Percentiles rank a stretch among this genome's conserved stretches.
Conservation (phyloP, 2,113 vertebrate species). For the Henicopernis longicauda region DNA sequence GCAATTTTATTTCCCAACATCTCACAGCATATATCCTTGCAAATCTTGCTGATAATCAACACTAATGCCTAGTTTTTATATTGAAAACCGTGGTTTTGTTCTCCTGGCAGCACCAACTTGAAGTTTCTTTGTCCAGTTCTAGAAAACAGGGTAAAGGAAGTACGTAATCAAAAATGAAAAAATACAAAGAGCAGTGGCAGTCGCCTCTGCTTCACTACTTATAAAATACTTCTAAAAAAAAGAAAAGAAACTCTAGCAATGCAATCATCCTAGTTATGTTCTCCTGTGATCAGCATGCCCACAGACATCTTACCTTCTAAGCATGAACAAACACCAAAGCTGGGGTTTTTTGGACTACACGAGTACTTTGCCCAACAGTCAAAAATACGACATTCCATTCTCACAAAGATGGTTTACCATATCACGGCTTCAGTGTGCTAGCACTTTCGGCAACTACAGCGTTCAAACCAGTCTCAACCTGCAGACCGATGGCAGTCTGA, state of each 20-base stretch:
- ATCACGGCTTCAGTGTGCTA: neutral
- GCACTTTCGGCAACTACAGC: neutral
- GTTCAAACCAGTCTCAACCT: neutral
- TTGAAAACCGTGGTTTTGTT: neutral
- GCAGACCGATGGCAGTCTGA: neutral
- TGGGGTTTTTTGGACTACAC: neutral
- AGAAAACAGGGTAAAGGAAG: constrained; percentile 11
- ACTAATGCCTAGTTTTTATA: neutral
- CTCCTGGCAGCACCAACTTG: neutral
- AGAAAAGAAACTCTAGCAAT: neutral
- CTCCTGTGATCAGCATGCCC: neutral
- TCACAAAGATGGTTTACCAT: neutral
- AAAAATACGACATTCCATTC: fast-evolving
- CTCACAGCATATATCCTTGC: neutral
- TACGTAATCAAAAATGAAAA: constrained; percentile 45
- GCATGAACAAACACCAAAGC: neutral
- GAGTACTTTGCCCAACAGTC: neutral
- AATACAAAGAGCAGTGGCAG: neutral
- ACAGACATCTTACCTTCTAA: neutral
- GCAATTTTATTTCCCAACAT: neutral
- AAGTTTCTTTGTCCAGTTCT: constrained; percentile 49
- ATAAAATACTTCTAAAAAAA: neutral
- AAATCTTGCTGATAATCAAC: neutral
- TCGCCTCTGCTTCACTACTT: constrained; percentile 29
- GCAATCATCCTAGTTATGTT: neutral